These are phyloP conservation scores for Cherax quadricarinatus DNA, from an alignment of 1,140 invertebrate genomes.

Conservation along the genomic window DNA sequence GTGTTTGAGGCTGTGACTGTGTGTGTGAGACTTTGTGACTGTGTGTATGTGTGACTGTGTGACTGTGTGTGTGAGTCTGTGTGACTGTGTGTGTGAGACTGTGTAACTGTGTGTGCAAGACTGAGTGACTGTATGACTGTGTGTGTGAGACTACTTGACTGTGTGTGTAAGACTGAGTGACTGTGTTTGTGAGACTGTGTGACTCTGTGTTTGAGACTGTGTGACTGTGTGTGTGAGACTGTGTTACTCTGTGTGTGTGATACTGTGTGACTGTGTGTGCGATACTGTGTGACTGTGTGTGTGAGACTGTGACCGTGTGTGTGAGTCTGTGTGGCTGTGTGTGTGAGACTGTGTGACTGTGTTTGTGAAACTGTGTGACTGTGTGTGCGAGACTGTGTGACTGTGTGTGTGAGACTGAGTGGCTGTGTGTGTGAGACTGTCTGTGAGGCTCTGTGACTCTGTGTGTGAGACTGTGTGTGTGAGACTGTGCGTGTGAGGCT, in stretches of 20 bases:
- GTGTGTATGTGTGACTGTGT: no score
- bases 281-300: no score
- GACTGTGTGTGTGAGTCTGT: background rate
- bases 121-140: background rate
- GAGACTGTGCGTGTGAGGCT: background rate
- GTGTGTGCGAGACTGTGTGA: no score
- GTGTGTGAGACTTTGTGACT: background rate
- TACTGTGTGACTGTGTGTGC: no score
- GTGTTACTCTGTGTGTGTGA: no score
- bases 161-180: background rate
- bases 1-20: no score
- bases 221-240: background rate
- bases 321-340: no score
- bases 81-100: background rate
- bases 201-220: background rate
- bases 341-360: no score
- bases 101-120: background rate
- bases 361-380: no score
- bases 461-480: background rate
- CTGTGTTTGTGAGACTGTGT: background rate
- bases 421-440: background rate
- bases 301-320: no score
- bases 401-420: background rate
- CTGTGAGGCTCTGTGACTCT: background rate
- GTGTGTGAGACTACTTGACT: background rate